These are phyloP conservation scores for Caenorhabditis sp. DNA, from an alignment of 2,888 invertebrate genomes.

Conservation along the genomic window DNA sequence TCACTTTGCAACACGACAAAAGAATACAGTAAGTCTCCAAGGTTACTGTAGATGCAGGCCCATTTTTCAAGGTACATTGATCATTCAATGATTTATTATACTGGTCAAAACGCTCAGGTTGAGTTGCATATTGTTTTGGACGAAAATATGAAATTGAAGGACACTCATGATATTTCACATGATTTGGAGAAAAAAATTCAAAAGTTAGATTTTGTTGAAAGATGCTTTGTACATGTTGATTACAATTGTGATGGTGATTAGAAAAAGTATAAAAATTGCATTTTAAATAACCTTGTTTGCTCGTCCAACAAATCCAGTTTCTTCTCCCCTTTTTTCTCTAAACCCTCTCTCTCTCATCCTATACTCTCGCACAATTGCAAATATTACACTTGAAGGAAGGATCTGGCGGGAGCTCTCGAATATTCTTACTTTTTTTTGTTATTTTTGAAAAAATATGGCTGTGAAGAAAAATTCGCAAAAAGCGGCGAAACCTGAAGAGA, in stretches of 20 bases:
- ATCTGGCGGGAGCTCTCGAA: not conserved
- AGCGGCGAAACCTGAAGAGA: not conserved
- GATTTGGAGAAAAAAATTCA: slow-evolving; percentile 72
- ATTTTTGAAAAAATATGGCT: not conserved
- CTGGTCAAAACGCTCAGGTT: slow-evolving; percentile 72
- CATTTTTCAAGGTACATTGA: slow-evolving; percentile 67
- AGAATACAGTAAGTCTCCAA: slow-evolving; percentile 33
- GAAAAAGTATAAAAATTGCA: no score
- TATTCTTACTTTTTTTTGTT: not conserved
- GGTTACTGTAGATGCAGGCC: not conserved
- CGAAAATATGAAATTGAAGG: slow-evolving; percentile 71
- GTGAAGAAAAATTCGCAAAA: not conserved
- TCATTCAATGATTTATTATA: slow-evolving; percentile 74
- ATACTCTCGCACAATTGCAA: not conserved
- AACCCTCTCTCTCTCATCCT: not conserved
- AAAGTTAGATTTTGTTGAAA: slow-evolving; percentile 60
- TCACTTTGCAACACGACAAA: slow-evolving; percentile 62
- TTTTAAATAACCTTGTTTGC: no score
- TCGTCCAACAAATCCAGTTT: slow-evolving; percentile 3
- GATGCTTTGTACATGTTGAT: slow-evolving; percentile 64
- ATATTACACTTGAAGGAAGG: not conserved
- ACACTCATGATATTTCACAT: slow-evolving; percentile 72
- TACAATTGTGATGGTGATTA: slow-evolving; percentile 64
- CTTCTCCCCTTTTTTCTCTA: not conserved
- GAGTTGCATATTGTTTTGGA: slow-evolving; percentile 71